These are phyloP conservation scores for Pachydiplax longipennis DNA, from an alignment of 2,888 invertebrate species.

Conservation along the genomic window DNA sequence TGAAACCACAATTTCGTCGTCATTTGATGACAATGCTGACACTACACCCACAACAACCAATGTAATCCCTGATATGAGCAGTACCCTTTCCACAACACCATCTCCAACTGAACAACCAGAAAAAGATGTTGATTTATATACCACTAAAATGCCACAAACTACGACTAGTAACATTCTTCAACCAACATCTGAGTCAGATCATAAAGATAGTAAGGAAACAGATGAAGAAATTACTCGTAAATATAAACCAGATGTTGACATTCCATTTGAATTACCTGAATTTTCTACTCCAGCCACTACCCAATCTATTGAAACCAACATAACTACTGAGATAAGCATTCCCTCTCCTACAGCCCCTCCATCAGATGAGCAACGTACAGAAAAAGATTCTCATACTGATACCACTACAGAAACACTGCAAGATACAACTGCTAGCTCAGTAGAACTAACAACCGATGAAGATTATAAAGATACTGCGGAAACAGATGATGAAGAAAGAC, in stretches of 20 bases:
- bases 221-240: not conserved
- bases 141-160: not conserved
- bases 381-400: not conserved
- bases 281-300: not conserved
- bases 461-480: not conserved
- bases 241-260: constrained; percentile 12
- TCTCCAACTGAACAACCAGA: not conserved
- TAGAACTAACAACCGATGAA: too few relatives aligned
- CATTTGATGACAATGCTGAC: not conserved
- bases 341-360: constrained; percentile 48
- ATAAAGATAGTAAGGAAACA: not conserved
- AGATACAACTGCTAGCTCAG: not conserved
- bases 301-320: not conserved
- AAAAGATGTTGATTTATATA: not conserved
- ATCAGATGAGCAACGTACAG: not conserved
- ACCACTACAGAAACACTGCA: not conserved
- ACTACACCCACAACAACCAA: not conserved
- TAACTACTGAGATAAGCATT: constrained; percentile 11
- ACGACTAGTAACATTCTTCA: not conserved
- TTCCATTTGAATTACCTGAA: not conserved
- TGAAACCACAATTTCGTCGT: not conserved
- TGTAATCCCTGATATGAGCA: not conserved
- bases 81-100: not conserved
- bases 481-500: not conserved
- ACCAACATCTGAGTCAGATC: too few relatives aligned